Base-by-base conservation (phyloP, 2,888 invertebrate species). In the Podotricha telesiphe region DNA sequence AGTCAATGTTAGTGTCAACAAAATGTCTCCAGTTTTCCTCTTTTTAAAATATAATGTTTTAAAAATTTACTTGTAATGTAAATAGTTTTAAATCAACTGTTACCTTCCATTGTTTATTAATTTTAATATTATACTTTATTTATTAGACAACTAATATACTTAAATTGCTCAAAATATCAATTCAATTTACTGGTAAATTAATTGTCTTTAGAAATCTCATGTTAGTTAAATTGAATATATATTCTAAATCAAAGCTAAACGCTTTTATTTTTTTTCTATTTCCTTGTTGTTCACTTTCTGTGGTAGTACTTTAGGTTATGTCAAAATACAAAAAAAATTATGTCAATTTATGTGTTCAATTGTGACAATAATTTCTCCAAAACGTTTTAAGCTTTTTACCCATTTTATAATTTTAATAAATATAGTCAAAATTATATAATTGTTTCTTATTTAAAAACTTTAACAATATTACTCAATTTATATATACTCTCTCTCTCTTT, bases 221-320 rank as follows among this genome's bases (percentile, higher is more conserved):
- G 55, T 28, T 59, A 59, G 59, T 59, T 59, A 59, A 59, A 59
- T 22, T 20, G 17, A 59, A 59, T 59, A 59, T 59, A 45, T 45
- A 45, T 22, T 42, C 42, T 59, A n/a, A 59, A 59, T 28, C 22
- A 45, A n/a, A 59, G 28, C 22, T 10, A 45, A n/a, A 22, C 42
- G 45, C 5, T 22, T 45, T 59, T 59, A 15, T n/a, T 45, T 45
- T 59, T 22, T 28, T 59, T 59, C 11, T 37, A 37, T 11, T 11
- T 45, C 59, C 22, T 45, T 45, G 11, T 42, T 45, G 22, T 50
- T 50, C 10, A 15, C 10, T 59, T 45, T 59, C 45, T 59, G 28
- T 59, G 45, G 45, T 59, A 28, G 34, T 53, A 37, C 42, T 42
- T 40, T 59, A 40, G 13, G 22, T 42, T 28, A 40, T 45, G 22